These are phyloP conservation scores for Polylopha cassiicola DNA, from an alignment of 2,888 invertebrate species.

Conservation along the genomic window DNA sequence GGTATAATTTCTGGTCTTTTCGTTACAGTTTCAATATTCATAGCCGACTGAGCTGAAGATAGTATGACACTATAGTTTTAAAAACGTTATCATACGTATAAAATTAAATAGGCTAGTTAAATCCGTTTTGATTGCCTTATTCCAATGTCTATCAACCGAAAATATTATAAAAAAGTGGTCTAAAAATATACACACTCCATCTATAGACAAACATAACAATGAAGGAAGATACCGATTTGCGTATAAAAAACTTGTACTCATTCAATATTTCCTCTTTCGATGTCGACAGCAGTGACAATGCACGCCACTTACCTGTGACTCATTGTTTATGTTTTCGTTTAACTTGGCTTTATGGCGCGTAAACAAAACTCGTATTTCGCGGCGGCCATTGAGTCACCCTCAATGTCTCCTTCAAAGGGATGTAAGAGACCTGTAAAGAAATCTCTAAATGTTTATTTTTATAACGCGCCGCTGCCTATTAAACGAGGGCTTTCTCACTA, in stretches of 20 bases:
- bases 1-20: no score
- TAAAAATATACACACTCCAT: no score
- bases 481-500: constrained; percentile 32
- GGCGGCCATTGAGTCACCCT: constrained; percentile 28
- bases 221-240: constrained; percentile 6
- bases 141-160: no score
- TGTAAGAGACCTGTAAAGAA: constrained; percentile 27
- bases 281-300: constrained; percentile 15
- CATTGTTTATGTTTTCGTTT: constrained; percentile 29
- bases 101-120: no score
- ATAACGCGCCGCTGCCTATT: constrained; percentile 30
- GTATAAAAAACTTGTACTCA: constrained; percentile 16
- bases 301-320: constrained; percentile 20
- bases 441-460: constrained; percentile 45
- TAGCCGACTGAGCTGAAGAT: no score
- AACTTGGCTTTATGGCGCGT: constrained; percentile 28
- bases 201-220: constrained; percentile 14
- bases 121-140: no score
- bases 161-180: no score
- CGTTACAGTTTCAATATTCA: no score
- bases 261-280: constrained; percentile 12
- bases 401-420: constrained; percentile 18
- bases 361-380: constrained; percentile 28
- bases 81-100: no score
- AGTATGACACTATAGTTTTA: no score